Percentiles rank a stretch among this genome's conserved stretches.
Evolutionary conservation across 2,888 invertebrate genomes (phyloP).

Genomic region (Chromoteleia sp.): DNA sequence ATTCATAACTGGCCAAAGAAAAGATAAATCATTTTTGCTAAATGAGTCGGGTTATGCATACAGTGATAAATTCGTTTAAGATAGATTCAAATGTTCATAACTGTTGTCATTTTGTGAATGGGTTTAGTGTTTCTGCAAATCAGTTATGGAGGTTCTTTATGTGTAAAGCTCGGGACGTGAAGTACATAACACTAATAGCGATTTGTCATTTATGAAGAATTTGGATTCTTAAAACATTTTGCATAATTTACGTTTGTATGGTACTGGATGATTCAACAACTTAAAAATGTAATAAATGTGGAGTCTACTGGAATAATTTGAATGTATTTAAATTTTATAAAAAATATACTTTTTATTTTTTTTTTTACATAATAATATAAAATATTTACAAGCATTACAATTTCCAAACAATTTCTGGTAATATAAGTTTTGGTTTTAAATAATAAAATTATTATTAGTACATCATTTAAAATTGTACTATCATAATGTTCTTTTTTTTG

Average conservation of each 20-base stretch:
- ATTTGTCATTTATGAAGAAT: conserved; percentile 57
- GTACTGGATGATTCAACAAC: conserved; percentile 47
- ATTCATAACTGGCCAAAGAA: conserved; percentile 23
- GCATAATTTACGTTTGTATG: conserved; percentile 52
- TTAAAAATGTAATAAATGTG: conserved; percentile 34
- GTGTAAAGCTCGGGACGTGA: conserved; percentile 56
- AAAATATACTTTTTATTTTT: conserved; percentile 4
- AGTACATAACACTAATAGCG: conserved; percentile 58
- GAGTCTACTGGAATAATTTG: conserved; percentile 2
- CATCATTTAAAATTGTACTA: too few species aligned
- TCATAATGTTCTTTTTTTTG: too few species aligned
- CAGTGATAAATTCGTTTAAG: conserved; percentile 44
- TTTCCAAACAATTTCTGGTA: too few species aligned
- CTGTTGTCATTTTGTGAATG: conserved; percentile 56
- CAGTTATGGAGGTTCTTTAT: conserved; percentile 55
- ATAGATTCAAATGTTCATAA: conserved; percentile 56
- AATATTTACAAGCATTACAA: too few species aligned
- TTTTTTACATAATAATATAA: too few species aligned
- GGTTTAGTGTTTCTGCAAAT: conserved; percentile 56
- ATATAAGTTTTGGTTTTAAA: neutral
- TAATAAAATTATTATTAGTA: too few species aligned
- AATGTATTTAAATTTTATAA: conserved; percentile 4
- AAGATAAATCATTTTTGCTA: conserved; percentile 44
- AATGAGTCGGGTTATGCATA: conserved; percentile 35
- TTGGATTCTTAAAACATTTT: conserved; percentile 47